Percentiles rank a stretch among this genome's conserved stretches.
phyloP scores from a whole-genome alignment of 2,797 vertebrate genomes.

The Eptatretus atami region DNA sequence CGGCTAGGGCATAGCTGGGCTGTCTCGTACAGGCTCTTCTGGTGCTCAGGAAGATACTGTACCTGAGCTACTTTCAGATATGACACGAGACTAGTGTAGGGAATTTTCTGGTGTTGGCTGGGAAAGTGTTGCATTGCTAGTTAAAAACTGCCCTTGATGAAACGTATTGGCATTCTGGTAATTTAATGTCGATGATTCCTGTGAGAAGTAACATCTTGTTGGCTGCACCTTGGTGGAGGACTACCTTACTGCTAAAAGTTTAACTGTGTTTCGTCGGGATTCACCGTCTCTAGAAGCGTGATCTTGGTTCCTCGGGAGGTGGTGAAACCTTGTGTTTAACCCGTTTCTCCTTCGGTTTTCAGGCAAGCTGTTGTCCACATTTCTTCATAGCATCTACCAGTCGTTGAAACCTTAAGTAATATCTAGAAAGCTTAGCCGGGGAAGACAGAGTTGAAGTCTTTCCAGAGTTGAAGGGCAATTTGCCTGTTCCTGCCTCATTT shows the following conservation, averaged over 20 bases:
- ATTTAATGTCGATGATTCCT: too few species aligned
- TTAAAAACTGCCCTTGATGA: too few species aligned
- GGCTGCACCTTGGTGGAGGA: too few species aligned
- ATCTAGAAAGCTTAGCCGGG: constrained; percentile 23
- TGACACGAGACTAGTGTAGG: too few species aligned
- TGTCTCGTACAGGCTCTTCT: constrained; percentile 1
- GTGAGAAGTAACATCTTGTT: too few species aligned
- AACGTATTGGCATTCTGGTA: too few species aligned
- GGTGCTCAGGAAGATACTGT: constrained; percentile 1
- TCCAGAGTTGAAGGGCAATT: neutral
- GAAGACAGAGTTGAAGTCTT: constrained; percentile 10
- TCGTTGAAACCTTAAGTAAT: constrained; percentile 19
- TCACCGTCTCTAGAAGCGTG: constrained; percentile 11
- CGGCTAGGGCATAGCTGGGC: neutral
- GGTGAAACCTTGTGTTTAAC: constrained; percentile 14
- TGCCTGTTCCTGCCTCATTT: neutral
- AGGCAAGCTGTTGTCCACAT: constrained; percentile 13
- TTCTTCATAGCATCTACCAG: too few species aligned
- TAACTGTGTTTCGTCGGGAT: too few species aligned
- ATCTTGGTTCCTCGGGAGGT: constrained; percentile 13
- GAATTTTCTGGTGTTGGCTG: too few species aligned
- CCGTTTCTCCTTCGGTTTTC: constrained; percentile 16
- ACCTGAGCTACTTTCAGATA: too few species aligned
- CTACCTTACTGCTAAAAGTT: too few species aligned
- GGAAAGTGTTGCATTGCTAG: too few species aligned